These are phyloP conservation scores for Diachasmimorpha longicaudata DNA, from an alignment of 1,140 invertebrate genomes.

Conservation along the genomic window DNA sequence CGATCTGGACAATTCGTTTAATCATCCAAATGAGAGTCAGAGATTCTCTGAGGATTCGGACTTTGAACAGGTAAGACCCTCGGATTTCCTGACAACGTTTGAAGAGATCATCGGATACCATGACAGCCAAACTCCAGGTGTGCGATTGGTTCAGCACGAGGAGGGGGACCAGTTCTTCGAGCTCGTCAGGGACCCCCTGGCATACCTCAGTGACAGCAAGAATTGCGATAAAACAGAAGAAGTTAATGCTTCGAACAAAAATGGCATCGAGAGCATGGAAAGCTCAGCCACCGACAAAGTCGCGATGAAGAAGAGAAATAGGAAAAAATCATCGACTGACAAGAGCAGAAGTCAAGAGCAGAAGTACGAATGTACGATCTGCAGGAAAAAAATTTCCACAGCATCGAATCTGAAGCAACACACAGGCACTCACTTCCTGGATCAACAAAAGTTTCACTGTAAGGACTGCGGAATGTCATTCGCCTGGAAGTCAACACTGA, in stretches of 20 bases:
- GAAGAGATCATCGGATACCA: neutral
- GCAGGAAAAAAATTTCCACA: constrained; percentile 49
- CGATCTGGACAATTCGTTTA: neutral
- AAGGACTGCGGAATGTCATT: constrained; percentile 51
- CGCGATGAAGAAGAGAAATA: constrained; percentile 11
- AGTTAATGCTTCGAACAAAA: constrained; percentile 15
- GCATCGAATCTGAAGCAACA: constrained; percentile 55
- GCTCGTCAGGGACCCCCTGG: constrained; percentile 37
- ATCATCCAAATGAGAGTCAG: neutral
- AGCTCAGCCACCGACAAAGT: neutral
- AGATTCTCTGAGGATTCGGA: neutral
- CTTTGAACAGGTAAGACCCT: neutral
- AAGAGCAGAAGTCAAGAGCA: constrained; percentile 22
- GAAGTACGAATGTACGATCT: constrained; percentile 49
- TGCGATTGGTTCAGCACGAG: constrained; percentile 38
- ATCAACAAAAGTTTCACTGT: constrained; percentile 56
- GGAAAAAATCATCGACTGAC: neutral
- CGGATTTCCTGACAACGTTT: neutral
- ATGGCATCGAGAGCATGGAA: constrained; percentile 30
- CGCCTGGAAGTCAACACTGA: constrained; percentile 56
- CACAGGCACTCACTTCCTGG: constrained; percentile 50
- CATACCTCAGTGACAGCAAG: constrained; percentile 22
- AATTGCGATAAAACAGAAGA: neutral
- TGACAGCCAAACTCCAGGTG: constrained; percentile 24
- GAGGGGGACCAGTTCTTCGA: constrained; percentile 48